Evolutionary conservation across 2,113 vertebrate genomes (phyloP).

Genomic region (Monopterus albus): DNA sequence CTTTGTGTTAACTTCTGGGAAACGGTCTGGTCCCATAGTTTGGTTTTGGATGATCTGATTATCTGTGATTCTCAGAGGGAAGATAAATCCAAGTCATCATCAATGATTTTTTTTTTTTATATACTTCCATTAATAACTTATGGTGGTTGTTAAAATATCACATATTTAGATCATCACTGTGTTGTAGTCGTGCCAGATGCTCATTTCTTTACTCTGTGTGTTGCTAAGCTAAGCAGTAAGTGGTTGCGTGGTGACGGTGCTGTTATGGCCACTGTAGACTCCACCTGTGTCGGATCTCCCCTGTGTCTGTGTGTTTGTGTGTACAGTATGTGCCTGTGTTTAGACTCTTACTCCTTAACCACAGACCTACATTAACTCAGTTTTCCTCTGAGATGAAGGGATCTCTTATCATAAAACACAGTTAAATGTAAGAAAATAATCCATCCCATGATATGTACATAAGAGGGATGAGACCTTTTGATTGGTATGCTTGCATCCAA

Average conservation of each 20-base stretch:
- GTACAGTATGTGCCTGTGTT: conserved; percentile 4
- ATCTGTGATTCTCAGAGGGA: not conserved
- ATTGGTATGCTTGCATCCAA: not conserved
- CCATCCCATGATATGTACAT: not conserved
- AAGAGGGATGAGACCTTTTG: not conserved
- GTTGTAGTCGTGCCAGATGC: conserved; percentile 10
- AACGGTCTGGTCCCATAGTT: conserved; percentile 50
- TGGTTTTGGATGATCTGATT: conserved; percentile 14
- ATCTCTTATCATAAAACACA: not conserved
- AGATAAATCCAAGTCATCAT: conserved; percentile 6
- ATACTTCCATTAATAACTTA: not conserved
- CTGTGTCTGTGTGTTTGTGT: conserved; percentile 15
- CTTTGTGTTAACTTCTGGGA: conserved; percentile 68
- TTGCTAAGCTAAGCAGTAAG: conserved; percentile 31
- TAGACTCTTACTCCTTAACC: not conserved
- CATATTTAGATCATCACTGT: not conserved
- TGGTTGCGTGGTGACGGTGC: conserved; percentile 61
- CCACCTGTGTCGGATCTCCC: conserved; percentile 42
- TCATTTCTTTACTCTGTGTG: conserved; percentile 29
- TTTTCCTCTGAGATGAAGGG: not conserved
- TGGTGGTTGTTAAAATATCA: not conserved
- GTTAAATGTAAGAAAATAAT: not conserved
- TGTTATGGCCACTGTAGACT: conserved; percentile 62
- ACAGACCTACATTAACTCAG: conserved; percentile 1
- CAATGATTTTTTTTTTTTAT: not conserved